These are phyloP conservation scores for Candidula unifasciata DNA, from an alignment of 2,888 invertebrate species.

Conservation along the genomic window DNA sequence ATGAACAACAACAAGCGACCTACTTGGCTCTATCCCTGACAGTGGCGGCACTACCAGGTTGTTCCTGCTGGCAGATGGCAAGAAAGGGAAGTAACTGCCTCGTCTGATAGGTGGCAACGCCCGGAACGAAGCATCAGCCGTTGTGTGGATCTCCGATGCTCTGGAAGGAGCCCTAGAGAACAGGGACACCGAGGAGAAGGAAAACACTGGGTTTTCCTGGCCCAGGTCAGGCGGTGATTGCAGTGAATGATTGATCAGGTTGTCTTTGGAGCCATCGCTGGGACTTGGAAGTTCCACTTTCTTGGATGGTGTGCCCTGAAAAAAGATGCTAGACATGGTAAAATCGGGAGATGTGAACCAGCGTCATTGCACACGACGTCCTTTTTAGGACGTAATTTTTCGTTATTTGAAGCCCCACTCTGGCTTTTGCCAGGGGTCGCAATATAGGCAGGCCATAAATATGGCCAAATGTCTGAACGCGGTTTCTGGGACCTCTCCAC, in stretches of 20 bases:
- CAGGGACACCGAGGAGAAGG: conserved; percentile 52
- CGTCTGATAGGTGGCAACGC: conserved; percentile 51
- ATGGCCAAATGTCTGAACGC: too few relatives aligned
- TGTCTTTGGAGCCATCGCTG: conserved; percentile 34
- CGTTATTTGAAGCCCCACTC: too few relatives aligned
- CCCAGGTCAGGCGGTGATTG: conserved; percentile 30
- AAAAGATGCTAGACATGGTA: neutral
- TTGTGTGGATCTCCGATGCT: conserved; percentile 36
- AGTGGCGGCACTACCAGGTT: conserved; percentile 53
- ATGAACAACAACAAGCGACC: neutral
- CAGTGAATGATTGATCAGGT: conserved; percentile 18
- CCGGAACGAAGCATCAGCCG: conserved; percentile 42
- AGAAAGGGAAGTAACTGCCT: conserved; percentile 56
- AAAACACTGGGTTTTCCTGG: conserved; percentile 54
- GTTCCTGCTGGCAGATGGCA: conserved; percentile 49
- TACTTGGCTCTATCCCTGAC: conserved; percentile 24
- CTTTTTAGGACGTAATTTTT: too few relatives aligned
- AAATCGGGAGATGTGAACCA: too few relatives aligned
- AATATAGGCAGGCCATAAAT: too few relatives aligned
- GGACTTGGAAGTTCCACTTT: conserved; percentile 27
- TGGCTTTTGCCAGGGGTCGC: too few relatives aligned
- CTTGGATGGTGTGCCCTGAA: conserved; percentile 37
- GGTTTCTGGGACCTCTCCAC: too few relatives aligned
- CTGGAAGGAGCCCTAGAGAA: conserved; percentile 53
- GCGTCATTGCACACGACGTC: too few relatives aligned